phyloP scores from a whole-genome alignment of 2,888 invertebrate genomes.

The Erebia ligea region DNA sequence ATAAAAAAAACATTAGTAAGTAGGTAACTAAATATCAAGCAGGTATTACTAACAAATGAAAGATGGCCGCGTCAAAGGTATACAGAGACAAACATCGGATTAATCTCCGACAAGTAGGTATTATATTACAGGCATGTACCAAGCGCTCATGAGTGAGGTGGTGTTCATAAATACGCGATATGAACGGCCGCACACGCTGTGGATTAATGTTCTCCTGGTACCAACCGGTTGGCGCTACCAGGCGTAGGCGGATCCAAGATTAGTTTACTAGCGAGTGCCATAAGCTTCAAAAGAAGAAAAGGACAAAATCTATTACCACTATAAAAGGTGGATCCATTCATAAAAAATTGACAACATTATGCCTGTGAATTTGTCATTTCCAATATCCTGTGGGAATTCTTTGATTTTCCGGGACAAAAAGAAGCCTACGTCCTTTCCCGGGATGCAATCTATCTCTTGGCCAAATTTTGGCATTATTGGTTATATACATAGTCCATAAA shows the following conservation, averaged over 20 bases:
- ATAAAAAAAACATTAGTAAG: too few relatives aligned
- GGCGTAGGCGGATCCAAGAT: constrained; percentile 60
- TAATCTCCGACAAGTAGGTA: constrained; percentile 65
- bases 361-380: too few relatives aligned
- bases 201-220: constrained; percentile 70
- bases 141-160: constrained; percentile 62
- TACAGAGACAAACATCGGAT: constrained; percentile 55
- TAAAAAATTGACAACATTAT: too few relatives aligned
- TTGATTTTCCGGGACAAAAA: too few relatives aligned
- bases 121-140: constrained; percentile 67
- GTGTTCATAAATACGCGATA: constrained; percentile 77
- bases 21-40: neutral
- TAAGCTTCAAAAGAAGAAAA: constrained; percentile 19
- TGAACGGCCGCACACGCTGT: constrained; percentile 76
- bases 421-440: too few relatives aligned
- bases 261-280: constrained; percentile 20
- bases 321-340: too few relatives aligned
- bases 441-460: too few relatives aligned
- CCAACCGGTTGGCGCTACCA: constrained; percentile 53
- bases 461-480: too few relatives aligned
- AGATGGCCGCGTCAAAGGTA: constrained; percentile 47
- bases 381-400: too few relatives aligned
- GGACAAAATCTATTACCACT: neutral
- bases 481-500: too few relatives aligned
- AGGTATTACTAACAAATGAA: constrained; percentile 23